phyloP scores from a whole-genome alignment of 2,113 vertebrate genomes.

The Ammospiza caudacuta region DNA sequence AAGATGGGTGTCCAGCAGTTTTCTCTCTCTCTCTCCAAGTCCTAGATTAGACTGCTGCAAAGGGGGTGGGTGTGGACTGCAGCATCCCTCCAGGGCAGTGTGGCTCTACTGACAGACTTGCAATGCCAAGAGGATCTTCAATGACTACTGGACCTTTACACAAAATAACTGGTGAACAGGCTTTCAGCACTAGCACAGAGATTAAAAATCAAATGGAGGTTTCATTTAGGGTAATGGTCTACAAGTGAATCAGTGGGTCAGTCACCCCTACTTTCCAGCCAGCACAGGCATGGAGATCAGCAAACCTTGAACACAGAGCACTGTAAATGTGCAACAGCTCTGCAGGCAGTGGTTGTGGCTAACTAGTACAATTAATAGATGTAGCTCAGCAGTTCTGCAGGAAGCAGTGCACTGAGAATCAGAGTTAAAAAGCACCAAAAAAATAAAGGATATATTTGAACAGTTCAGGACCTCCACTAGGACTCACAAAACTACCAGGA shows the following conservation, averaged over 20 bases:
- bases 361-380: not conserved
- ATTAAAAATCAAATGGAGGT: not conserved
- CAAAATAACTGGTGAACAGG: not conserved
- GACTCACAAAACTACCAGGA: not conserved
- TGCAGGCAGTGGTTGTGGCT: not conserved
- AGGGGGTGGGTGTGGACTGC: not conserved
- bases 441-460: not conserved
- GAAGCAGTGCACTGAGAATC: not conserved
- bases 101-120: not conserved
- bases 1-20: not conserved
- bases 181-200: not conserved
- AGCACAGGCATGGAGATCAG: not conserved
- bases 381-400: not conserved
- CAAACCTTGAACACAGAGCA: not conserved
- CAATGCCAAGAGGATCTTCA: not conserved
- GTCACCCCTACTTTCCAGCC: not conserved
- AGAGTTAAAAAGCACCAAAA: not conserved
- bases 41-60: not conserved
- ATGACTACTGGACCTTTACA: not conserved
- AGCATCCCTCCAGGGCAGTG: not conserved
- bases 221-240: not conserved
- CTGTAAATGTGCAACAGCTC: not conserved
- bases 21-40: not conserved
- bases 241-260: not conserved
- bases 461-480: not conserved